Percentiles rank a stretch among this genome's conserved stretches.
phyloP scores from a whole-genome alignment of 2,888 invertebrate species.

The Petrolisthes cinctipes region DNA sequence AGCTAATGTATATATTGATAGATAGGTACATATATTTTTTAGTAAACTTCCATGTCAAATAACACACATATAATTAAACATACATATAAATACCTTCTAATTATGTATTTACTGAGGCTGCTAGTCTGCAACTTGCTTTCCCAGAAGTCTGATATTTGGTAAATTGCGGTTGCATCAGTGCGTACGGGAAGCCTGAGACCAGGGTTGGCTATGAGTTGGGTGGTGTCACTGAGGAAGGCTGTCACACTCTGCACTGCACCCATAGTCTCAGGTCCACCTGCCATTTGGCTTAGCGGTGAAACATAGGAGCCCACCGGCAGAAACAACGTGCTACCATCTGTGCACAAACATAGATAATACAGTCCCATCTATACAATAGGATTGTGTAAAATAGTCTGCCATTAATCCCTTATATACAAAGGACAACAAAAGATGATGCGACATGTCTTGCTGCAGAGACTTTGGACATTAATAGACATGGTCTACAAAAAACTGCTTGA shows the following conservation, averaged over 20 bases:
- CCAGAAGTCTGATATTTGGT: constrained; percentile 82
- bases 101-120: constrained; percentile 81
- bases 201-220: constrained; percentile 85
- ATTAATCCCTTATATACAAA: background rate
- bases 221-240: constrained; percentile 89
- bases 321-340: constrained; percentile 85
- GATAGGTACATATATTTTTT: background rate
- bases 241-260: constrained; percentile 83
- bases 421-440: background rate
- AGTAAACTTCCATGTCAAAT: background rate
- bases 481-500: background rate
- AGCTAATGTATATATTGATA: background rate
- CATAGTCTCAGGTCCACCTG: constrained; percentile 72
- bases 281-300: constrained; percentile 77
- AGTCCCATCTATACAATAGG: background rate
- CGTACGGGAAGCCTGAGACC: constrained; percentile 81
- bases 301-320: constrained; percentile 86
- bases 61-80: no score
- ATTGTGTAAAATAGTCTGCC: background rate
- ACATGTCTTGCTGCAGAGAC: background rate
- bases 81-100: constrained; percentile 71
- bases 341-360: constrained; percentile 66
- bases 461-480: background rate
- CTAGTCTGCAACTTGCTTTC: constrained; percentile 80
- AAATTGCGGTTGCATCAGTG: constrained; percentile 84